Conservation (phyloP, 2,797 vertebrate species). For the Petrocephalus schoutedeni region DNA sequence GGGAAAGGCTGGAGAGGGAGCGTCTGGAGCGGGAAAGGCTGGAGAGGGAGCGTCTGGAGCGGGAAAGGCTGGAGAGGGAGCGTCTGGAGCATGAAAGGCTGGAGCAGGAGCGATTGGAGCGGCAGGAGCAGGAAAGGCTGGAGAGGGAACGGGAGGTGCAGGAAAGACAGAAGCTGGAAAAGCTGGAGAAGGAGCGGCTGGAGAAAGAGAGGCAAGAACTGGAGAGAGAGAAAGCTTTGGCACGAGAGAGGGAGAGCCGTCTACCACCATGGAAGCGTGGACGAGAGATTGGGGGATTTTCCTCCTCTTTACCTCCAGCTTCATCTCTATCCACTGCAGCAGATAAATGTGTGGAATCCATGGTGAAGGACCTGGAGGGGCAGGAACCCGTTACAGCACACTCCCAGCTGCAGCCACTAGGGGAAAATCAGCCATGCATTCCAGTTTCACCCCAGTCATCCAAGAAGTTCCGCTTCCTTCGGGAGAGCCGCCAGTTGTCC, state of each 20-base stretch:
- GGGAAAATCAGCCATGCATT: slow-evolving; percentile 30
- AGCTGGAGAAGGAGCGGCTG: not conserved
- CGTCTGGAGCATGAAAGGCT: slow-evolving; percentile 14
- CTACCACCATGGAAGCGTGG: slow-evolving; percentile 56
- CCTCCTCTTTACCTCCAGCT: slow-evolving; percentile 43
- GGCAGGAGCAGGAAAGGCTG: not conserved
- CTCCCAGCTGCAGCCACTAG: slow-evolving; percentile 25
- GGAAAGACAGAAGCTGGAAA: slow-evolving; percentile 26
- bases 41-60: slow-evolving; percentile 31
- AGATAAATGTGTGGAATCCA: slow-evolving; percentile 42
- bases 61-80: slow-evolving; percentile 39
- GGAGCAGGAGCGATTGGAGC: slow-evolving; percentile 25
- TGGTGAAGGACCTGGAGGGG: slow-evolving; percentile 40
- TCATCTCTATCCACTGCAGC: slow-evolving; percentile 43
- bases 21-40: not conserved
- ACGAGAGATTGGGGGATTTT: slow-evolving; percentile 49
- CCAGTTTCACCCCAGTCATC: slow-evolving; percentile 51
- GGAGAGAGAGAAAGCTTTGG: slow-evolving; percentile 32
- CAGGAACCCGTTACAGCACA: slow-evolving; percentile 27
- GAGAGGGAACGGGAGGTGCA: not conserved
- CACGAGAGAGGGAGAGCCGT: slow-evolving; percentile 53
- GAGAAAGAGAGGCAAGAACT: slow-evolving; percentile 23
- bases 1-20: not conserved
- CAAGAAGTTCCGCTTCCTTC: slow-evolving; percentile 62
- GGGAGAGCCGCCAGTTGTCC: slow-evolving; percentile 49